These are phyloP conservation scores for Craseonycteris thonglongyai DNA, from an alignment of 2,113 vertebrate genomes.

Conservation along the genomic window DNA sequence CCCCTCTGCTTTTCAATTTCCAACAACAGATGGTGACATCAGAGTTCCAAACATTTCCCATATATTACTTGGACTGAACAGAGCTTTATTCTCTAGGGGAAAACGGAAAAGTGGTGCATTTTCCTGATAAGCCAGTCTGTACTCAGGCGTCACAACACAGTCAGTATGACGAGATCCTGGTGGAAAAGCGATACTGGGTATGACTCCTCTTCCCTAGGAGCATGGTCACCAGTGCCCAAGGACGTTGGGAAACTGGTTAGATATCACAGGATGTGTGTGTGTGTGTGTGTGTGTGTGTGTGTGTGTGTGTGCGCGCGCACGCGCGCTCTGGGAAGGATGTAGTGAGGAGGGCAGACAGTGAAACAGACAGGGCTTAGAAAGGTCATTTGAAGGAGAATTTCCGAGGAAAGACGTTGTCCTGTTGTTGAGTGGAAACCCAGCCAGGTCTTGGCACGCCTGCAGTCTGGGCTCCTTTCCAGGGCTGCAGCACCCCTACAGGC, in stretches of 20 bases:
- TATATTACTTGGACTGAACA: background rate
- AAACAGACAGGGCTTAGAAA: background rate
- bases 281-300: no score
- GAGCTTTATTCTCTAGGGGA: background rate
- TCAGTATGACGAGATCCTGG: background rate
- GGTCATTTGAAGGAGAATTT: background rate
- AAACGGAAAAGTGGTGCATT: background rate
- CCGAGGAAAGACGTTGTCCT: background rate
- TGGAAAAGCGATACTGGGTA: background rate
- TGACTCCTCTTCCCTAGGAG: background rate
- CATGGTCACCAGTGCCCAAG: background rate
- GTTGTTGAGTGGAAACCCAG: background rate
- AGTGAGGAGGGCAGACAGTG: background rate
- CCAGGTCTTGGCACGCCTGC: background rate
- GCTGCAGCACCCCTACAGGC: background rate
- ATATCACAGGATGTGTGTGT: background rate
- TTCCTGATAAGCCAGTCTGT: background rate
- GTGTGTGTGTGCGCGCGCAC: no score
- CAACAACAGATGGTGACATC: background rate
- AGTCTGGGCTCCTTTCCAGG: background rate
- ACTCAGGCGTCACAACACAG: background rate
- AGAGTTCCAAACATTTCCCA: background rate
- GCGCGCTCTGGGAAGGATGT: background rate
- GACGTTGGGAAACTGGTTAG: background rate
- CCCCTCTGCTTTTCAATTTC: background rate